Evolutionary conservation across 2,888 invertebrate genomes (phyloP).

Genomic region (Lucinisca nassula): DNA sequence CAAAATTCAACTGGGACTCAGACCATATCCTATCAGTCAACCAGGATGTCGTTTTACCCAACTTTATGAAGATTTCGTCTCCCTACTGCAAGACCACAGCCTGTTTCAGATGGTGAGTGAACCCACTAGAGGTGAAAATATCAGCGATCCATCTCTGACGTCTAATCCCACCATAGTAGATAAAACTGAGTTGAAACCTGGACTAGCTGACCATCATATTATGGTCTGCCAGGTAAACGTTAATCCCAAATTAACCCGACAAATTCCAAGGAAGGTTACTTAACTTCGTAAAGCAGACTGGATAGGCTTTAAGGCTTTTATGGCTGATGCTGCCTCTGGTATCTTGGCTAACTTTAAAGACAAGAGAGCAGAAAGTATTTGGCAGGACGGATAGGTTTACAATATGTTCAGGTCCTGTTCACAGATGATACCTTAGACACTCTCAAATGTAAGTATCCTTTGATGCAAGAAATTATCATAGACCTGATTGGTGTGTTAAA

Average conservation of each 20-base stretch:
- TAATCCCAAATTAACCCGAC: neutral
- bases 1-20: neutral
- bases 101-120: constrained; percentile 32
- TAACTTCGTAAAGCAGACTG: constrained; percentile 5
- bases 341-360: neutral
- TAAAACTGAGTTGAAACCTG: neutral
- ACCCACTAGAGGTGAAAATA: neutral
- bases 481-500: too few relatives aligned
- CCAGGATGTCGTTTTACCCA: too few relatives aligned
- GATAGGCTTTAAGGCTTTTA: neutral
- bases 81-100: constrained; percentile 15
- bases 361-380: neutral
- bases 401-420: too few relatives aligned
- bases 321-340: neutral
- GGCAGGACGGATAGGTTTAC: too few relatives aligned
- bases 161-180: constrained; percentile 18
- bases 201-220: constrained; percentile 8
- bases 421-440: too few relatives aligned
- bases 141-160: constrained; percentile 10
- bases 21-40: neutral
- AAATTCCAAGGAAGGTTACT: neutral
- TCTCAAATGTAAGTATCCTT: too few relatives aligned
- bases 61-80: too few relatives aligned
- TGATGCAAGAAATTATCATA: too few relatives aligned
- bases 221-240: neutral